Conservation (phyloP, 2,888 invertebrate genomes). For the Acleris laterana region DNA sequence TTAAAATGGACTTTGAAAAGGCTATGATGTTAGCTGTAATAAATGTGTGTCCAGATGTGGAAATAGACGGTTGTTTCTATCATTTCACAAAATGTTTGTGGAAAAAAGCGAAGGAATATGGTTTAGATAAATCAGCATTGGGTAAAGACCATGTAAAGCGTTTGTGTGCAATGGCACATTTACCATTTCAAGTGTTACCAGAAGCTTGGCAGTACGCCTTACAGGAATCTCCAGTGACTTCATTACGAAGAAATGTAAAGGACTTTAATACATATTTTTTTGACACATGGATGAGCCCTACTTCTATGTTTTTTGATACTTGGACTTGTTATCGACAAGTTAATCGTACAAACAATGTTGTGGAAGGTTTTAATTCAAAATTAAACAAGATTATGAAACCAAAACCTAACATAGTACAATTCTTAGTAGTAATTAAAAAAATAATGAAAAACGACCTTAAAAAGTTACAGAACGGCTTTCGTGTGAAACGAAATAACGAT, state of each 20-base stretch:
- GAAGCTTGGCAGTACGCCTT: conserved; percentile 1
- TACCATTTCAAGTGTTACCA: background rate
- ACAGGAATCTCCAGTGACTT: background rate
- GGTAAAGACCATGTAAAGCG: background rate
- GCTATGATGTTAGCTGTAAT: conserved; percentile 2
- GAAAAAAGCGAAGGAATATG: conserved; percentile 1
- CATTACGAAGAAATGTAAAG: background rate
- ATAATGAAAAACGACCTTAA: no score
- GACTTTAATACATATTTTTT: conserved; percentile 1
- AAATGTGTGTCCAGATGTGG: background rate
- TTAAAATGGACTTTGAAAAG: conserved; percentile 1
- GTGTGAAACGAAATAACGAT: no score
- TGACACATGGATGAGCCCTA: background rate
- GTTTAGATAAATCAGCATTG: background rate
- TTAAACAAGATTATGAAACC: no score
- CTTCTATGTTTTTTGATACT: no score
- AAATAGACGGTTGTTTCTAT: conserved; percentile 1
- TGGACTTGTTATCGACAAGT: no score
- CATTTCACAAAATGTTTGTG: conserved; percentile 1
- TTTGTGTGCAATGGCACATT: background rate
- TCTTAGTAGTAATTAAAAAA: no score
- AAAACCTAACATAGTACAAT: no score
- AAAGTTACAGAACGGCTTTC: no score
- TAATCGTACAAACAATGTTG: no score
- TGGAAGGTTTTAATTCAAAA: no score